A percentile compares a stretch with the other conserved stretches of the same genome.
Evolutionary conservation across 1,140 invertebrate species (phyloP).

Genomic region (Zaprionus taronus): DNA sequence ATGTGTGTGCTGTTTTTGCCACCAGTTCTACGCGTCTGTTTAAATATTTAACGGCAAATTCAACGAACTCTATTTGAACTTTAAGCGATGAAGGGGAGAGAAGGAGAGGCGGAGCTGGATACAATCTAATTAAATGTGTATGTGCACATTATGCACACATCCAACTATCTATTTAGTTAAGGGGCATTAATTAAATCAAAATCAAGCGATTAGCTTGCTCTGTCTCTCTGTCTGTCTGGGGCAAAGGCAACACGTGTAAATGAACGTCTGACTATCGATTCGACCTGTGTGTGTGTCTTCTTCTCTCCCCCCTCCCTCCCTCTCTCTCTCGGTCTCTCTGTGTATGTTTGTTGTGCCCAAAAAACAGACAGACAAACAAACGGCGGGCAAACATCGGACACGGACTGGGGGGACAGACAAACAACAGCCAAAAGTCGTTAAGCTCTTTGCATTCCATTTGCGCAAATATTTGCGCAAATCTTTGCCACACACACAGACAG

Average conservation of each 20-base stretch:
- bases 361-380: constrained; percentile 37
- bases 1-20: neutral
- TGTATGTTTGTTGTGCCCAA: constrained; percentile 23
- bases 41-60: constrained; percentile 61
- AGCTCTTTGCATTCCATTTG: constrained; percentile 41
- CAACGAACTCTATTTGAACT: constrained; percentile 47
- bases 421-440: constrained; percentile 55
- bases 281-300: constrained; percentile 9
- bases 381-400: constrained; percentile 25
- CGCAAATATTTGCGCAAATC: constrained; percentile 52
- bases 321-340: neutral
- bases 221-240: constrained; percentile 10
- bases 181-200: constrained; percentile 53
- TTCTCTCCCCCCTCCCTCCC: neutral
- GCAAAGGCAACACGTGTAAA: constrained; percentile 41
- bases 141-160: constrained; percentile 7
- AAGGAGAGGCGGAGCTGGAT: neutral
- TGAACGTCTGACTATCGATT: constrained; percentile 37
- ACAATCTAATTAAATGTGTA: constrained; percentile 17
- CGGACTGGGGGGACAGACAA: constrained; percentile 7
- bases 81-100: neutral
- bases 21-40: constrained; percentile 63
- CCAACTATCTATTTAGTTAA: constrained; percentile 13
- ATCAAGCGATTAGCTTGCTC: constrained; percentile 54
- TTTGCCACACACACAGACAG: constrained; percentile 23